Base-by-base conservation (phyloP, 2,113 vertebrate species). In the Struthio camelus region DNA sequence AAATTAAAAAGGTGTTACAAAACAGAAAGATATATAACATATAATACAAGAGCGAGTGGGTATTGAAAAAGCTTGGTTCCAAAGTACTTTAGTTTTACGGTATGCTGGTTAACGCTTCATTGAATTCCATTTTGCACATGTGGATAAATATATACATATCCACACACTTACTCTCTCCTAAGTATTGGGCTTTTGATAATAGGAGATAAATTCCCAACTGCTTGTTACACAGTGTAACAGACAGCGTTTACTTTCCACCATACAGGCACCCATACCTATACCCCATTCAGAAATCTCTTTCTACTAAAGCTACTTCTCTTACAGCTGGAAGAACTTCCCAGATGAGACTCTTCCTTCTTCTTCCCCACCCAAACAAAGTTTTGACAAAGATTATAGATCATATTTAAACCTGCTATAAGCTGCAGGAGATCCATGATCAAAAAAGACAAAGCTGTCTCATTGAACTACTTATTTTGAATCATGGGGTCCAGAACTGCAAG, bases 1-100 rank as follows among this genome's bases (percentile, higher is more conserved):
- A 71, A 96, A 70, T 78, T 82, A 14, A 28, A 83, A 85, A 91
- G 48, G 13, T 95, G 72, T 93, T 83, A 90, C 48, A 80, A 96
- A 96, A 80, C 80, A n/a, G n/a, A 86, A 82, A 93, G 69, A 73
- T 93, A 90, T 93, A 96, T 85, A 96, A 76, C 1, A 48, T 88
- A 95, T 87, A 81, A 92, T 76, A 97, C 82, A 96, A 93, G 72
- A 75, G 54, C 40, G 51, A 84, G 1, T 14, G 6, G 20, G 51
- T 65, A 83, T 17, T 65, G 54, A 40, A 75, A 90, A 93, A 65
- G 15, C 79, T 86, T 82, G 48, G 32, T 71, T 93, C 61, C 44
- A 58, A 93, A 75, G 56, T 2, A 32, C 34, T 89, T 93, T 2
- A 83, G 46, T 34, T 93, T 85, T 95, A 85, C 40, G 80, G 20